Conservation (phyloP, 92 coral and sea anemone genomes). For the Chrysogorgia sp. region DNA sequence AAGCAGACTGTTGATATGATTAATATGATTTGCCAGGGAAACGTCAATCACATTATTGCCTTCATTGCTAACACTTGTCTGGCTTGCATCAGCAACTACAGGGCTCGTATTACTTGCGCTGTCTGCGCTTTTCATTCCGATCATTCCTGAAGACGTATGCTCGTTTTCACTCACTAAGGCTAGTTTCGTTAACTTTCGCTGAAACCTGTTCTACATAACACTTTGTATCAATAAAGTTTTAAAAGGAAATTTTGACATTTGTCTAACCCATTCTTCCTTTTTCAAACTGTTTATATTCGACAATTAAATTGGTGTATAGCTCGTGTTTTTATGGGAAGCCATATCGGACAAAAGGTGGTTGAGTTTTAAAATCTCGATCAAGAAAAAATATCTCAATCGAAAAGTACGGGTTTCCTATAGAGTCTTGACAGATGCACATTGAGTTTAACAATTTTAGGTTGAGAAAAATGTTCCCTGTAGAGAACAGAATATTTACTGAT, state of each 20-base stretch:
- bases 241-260: conserved; percentile 53
- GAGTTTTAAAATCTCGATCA: not conserved
- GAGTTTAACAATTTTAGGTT: not conserved
- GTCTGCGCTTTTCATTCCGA: conserved; percentile 21
- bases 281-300: conserved; percentile 47
- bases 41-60: not conserved
- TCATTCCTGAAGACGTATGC: conserved; percentile 25
- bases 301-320: conserved; percentile 52
- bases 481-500: not conserved
- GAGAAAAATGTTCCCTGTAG: not conserved
- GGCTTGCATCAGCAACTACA: not conserved
- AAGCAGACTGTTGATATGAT: not conserved
- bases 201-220: conserved; percentile 47
- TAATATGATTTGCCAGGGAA: not conserved
- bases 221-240: conserved; percentile 47
- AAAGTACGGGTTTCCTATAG: not conserved
- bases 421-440: not conserved
- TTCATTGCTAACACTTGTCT: conserved; percentile 15
- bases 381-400: not conserved
- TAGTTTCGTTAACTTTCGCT: not conserved
- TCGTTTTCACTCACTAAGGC: not conserved
- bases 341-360: not conserved
- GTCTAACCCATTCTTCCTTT: conserved; percentile 56
- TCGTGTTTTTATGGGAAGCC: conserved; percentile 49
- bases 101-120: conserved; percentile 21